Evolutionary conservation across 1,140 invertebrate genomes (phyloP).

Genomic region (Drosophila nasuta): DNA sequence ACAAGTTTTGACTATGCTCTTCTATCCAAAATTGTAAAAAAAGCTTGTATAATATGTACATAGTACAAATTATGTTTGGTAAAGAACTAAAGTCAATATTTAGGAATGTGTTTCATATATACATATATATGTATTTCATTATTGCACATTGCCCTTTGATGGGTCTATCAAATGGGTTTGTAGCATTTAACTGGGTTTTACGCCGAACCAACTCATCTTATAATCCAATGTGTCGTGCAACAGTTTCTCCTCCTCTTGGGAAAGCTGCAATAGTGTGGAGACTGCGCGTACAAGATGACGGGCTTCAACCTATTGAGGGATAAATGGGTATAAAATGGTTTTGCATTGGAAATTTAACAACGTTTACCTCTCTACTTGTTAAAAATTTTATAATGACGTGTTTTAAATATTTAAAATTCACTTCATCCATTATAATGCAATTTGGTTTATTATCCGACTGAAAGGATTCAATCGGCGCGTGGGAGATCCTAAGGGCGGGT

Average conservation of each 20-base stretch:
- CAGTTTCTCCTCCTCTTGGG: slow-evolving; percentile 93
- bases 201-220: slow-evolving; percentile 95
- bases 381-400: slow-evolving; percentile 97
- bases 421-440: slow-evolving; percentile 86
- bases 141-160: slow-evolving; percentile 25
- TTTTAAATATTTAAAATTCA: slow-evolving; percentile 91
- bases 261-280: slow-evolving; percentile 92
- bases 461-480: slow-evolving; percentile 40
- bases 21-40: slow-evolving; percentile 19
- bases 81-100: slow-evolving; percentile 27
- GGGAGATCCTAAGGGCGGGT: slow-evolving; percentile 50
- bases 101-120: slow-evolving; percentile 43
- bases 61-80: slow-evolving; percentile 34
- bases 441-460: slow-evolving; percentile 59
- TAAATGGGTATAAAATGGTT: background rate
- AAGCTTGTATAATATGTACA: slow-evolving; percentile 35
- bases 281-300: slow-evolving; percentile 95
- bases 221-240: slow-evolving; percentile 95
- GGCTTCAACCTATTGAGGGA: slow-evolving; percentile 88
- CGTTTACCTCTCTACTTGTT: slow-evolving; percentile 92
- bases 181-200: slow-evolving; percentile 86
- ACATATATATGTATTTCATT: slow-evolving; percentile 40
- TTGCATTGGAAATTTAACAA: background rate
- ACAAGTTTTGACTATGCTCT: background rate
- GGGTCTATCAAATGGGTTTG: slow-evolving; percentile 75